Conservation (phyloP, 2,113 vertebrate genomes). For the Atlantisia rogersi region DNA sequence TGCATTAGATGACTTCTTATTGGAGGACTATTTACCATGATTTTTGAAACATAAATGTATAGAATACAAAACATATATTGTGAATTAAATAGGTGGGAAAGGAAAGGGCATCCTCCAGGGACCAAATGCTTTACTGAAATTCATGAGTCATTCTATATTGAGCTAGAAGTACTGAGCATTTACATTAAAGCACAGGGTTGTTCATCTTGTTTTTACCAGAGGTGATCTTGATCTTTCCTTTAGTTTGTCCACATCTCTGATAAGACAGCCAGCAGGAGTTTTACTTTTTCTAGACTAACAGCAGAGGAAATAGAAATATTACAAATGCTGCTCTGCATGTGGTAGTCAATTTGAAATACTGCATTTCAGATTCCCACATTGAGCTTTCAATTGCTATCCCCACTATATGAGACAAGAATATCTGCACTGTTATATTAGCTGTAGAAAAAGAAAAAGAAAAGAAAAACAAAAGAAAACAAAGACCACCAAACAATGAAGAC, state of each 20-base stretch:
- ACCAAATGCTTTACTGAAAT: constrained; percentile 1
- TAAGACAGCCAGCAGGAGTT: constrained; percentile 64
- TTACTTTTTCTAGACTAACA: constrained; percentile 65
- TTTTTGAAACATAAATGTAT: not conserved
- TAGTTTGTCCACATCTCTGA: constrained; percentile 59
- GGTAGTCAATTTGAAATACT: constrained; percentile 62
- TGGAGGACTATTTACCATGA: not conserved
- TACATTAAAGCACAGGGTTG: not conserved
- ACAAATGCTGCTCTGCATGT: constrained; percentile 41
- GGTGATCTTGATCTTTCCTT: constrained; percentile 53
- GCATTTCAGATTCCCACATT: constrained; percentile 47
- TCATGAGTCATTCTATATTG: constrained; percentile 20
- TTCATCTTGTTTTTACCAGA: constrained; percentile 63
- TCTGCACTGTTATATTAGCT: constrained; percentile 21
- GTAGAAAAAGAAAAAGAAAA: not conserved
- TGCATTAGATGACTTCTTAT: not conserved
- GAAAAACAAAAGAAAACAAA: not conserved
- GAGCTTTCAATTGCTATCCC: constrained; percentile 22
- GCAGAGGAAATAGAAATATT: constrained; percentile 64
- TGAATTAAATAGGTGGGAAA: not conserved
- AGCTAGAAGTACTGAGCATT: not conserved
- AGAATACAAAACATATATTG: not conserved
- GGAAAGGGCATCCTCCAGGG: not conserved
- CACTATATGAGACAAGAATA: constrained; percentile 41
- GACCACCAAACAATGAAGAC: not conserved